A percentile compares a stretch with the other conserved stretches of the same genome.
These are phyloP conservation scores for Plagodis dolabraria DNA, from an alignment of 2,888 invertebrate species.

Conservation along the genomic window DNA sequence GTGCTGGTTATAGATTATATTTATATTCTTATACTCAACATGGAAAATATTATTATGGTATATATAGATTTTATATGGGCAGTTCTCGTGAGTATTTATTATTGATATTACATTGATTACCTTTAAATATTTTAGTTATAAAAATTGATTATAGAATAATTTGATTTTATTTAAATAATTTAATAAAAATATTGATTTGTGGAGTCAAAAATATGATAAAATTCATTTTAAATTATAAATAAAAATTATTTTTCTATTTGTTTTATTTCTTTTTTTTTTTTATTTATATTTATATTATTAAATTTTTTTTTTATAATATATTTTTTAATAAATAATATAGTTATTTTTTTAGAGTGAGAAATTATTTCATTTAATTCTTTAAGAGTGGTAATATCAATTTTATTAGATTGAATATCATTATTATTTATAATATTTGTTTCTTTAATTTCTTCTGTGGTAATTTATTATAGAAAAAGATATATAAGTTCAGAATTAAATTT, in stretches of 20 bases:
- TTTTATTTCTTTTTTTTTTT: constrained; percentile 77
- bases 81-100: constrained; percentile 85
- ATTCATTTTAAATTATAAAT: constrained; percentile 79
- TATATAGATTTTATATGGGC: constrained; percentile 78
- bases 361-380: constrained; percentile 56
- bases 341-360: constrained; percentile 83
- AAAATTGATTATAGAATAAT: constrained; percentile 79
- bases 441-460: constrained; percentile 87
- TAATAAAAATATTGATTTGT: constrained; percentile 89
- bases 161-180: constrained; percentile 87
- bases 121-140: constrained; percentile 86
- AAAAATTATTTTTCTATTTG: constrained; percentile 74
- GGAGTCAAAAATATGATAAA: constrained; percentile 83
- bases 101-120: constrained; percentile 86
- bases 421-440: constrained; percentile 87
- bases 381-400: constrained; percentile 78
- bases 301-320: constrained; percentile 70
- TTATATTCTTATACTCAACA: constrained; percentile 87
- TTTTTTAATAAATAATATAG: constrained; percentile 75
- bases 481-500: constrained; percentile 84
- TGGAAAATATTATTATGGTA: constrained; percentile 79
- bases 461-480: constrained; percentile 56
- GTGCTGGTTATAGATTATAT: constrained; percentile 87
- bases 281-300: constrained; percentile 72
- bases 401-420: constrained; percentile 87